These are phyloP conservation scores for Saguinus imperator DNA, from an alignment of 2,113 vertebrate genomes.

Conservation along the genomic window DNA sequence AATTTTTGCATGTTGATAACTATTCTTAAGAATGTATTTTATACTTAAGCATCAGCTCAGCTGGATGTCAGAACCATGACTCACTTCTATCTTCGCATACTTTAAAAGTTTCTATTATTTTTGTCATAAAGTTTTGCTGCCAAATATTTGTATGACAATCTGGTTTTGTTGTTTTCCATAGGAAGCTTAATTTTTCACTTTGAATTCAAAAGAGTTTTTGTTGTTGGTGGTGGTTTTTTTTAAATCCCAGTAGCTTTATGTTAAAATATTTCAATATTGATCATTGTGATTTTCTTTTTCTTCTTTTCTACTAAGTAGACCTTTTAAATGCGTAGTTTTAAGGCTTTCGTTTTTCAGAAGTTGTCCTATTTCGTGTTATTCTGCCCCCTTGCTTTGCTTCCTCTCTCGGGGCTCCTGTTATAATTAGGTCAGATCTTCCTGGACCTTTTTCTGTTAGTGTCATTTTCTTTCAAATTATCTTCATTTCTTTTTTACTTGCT, in stretches of 20 bases:
- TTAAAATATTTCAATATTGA: neutral
- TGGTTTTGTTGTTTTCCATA: neutral
- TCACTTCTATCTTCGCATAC: neutral
- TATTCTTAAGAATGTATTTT: neutral
- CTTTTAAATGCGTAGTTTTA: neutral
- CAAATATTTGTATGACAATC: neutral
- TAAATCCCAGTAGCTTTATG: neutral
- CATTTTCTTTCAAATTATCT: neutral
- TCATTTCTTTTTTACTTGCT: neutral
- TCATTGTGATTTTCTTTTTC: neutral
- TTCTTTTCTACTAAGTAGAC: neutral
- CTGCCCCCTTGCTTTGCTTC: rapidly evolving
- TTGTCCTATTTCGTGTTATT: too few species aligned
- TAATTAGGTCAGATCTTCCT: neutral
- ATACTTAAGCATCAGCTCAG: neutral
- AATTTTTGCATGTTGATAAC: neutral
- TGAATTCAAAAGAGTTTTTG: neutral
- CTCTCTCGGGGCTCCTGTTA: neutral
- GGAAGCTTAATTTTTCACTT: neutral
- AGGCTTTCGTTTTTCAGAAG: neutral
- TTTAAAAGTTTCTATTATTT: neutral
- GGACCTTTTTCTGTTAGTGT: neutral
- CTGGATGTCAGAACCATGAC: neutral
- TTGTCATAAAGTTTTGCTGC: neutral
- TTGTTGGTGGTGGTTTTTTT: neutral